Evolutionary conservation across 2,888 invertebrate species (phyloP).

Genomic region (Paralinhomoeus sp.): DNA sequence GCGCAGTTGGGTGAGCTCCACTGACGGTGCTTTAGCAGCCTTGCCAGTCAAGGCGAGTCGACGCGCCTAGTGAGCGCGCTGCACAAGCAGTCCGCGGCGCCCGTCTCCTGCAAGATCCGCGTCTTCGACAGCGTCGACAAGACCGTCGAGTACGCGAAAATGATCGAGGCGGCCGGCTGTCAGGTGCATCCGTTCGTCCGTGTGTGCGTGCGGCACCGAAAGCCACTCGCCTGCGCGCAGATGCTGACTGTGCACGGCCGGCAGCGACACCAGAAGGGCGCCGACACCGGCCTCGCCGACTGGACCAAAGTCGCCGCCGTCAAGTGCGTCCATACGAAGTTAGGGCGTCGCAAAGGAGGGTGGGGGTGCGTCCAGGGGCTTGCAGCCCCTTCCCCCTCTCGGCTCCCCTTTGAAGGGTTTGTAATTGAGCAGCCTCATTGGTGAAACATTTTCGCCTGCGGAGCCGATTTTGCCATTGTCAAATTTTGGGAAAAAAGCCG

Average conservation of each 20-base stretch:
- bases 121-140: constrained; percentile 60
- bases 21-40: background rate
- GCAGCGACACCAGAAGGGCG: constrained; percentile 84
- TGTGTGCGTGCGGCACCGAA: background rate
- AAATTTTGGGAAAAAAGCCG: too few species aligned
- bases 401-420: too few species aligned
- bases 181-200: constrained; percentile 22
- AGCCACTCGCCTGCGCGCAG: constrained; percentile 26
- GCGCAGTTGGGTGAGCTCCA: constrained; percentile 45
- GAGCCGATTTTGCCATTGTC: too few species aligned
- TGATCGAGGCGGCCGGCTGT: constrained; percentile 79
- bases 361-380: too few species aligned
- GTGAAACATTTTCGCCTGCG: too few species aligned
- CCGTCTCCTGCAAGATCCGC: constrained; percentile 88
- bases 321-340: too few species aligned
- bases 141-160: constrained; percentile 70
- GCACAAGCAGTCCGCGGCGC: constrained; percentile 31
- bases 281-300: constrained; percentile 70
- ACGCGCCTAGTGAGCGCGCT: background rate
- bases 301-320: constrained; percentile 80
- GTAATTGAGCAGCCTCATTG: too few species aligned
- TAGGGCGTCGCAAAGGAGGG: too few species aligned
- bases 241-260: constrained; percentile 84
- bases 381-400: too few species aligned
- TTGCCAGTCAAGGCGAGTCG: background rate